These are phyloP conservation scores for Mesodorylaimus sp. DNA, from an alignment of 2,888 invertebrate genomes.

Conservation along the genomic window DNA sequence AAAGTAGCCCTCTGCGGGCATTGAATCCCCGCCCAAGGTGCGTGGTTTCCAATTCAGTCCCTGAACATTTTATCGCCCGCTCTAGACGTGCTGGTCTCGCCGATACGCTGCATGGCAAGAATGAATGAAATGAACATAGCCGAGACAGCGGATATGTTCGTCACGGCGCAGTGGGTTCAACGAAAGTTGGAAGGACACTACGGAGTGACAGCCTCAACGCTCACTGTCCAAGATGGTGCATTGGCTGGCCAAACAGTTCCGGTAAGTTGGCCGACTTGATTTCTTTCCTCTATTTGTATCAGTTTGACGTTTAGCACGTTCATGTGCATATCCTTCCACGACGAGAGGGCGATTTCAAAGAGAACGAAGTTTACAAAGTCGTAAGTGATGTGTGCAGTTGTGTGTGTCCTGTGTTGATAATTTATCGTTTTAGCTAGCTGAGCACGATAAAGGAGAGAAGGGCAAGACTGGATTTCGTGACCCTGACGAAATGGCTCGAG, in stretches of 20 bases:
- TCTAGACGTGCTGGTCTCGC: conserved; percentile 55
- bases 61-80: too few species aligned
- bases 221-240: conserved; percentile 41
- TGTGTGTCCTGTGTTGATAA: too few species aligned
- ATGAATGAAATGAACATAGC: conserved; percentile 46
- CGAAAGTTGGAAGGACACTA: conserved; percentile 49
- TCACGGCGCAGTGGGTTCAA: conserved; percentile 42
- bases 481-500: not conserved
- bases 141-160: conserved; percentile 58
- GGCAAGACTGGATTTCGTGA: not conserved
- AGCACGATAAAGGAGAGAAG: not conserved
- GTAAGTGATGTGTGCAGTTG: too few species aligned
- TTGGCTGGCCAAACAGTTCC: conserved; percentile 6
- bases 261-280: not conserved
- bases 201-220: conserved; percentile 48
- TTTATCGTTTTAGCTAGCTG: not conserved
- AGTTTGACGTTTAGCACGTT: conserved; percentile 6
- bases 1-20: too few species aligned
- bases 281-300: not conserved
- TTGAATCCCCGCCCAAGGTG: too few species aligned
- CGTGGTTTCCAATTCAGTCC: too few species aligned
- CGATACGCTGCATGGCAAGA: conserved; percentile 45
- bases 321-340: conserved; percentile 7
- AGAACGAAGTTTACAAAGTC: too few species aligned
- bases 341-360: too few species aligned